These are phyloP conservation scores for Apodemia zela DNA, from an alignment of 2,888 invertebrate genomes.

Conservation along the genomic window DNA sequence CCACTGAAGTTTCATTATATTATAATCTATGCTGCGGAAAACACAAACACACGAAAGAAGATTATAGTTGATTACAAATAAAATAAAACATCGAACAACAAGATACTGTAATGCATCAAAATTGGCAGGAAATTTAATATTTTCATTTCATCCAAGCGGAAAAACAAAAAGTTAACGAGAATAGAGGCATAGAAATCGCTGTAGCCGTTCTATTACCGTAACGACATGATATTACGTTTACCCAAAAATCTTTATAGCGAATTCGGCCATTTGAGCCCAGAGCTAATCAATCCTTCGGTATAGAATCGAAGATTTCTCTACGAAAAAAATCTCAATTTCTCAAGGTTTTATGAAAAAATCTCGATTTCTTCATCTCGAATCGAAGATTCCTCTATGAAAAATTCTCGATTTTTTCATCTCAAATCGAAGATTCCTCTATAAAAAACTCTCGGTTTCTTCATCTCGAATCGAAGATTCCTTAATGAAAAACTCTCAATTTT, in stretches of 20 bases:
- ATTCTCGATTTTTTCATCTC: no score
- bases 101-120: not conserved
- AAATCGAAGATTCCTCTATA: no score
- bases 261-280: constrained; percentile 54
- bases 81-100: not conserved
- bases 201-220: constrained; percentile 58
- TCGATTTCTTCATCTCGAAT: no score
- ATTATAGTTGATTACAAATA: not conserved
- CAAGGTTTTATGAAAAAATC: no score
- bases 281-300: constrained; percentile 60
- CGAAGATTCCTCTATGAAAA: no score
- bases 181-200: not conserved
- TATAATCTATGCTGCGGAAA: no score
- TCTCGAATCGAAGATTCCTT: no score
- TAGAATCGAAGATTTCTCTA: not conserved
- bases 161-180: constrained; percentile 5
- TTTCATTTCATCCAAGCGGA: constrained; percentile 1
- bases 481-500: no score
- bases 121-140: constrained; percentile 1
- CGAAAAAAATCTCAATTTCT: no score
- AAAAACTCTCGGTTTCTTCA: no score
- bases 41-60: no score
- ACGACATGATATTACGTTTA: constrained; percentile 69
- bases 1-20: no score
- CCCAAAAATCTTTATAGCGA: constrained; percentile 71